Evolutionary conservation across 2,888 invertebrate species (phyloP).

Genomic region (Hirudinaria manillensis): DNA sequence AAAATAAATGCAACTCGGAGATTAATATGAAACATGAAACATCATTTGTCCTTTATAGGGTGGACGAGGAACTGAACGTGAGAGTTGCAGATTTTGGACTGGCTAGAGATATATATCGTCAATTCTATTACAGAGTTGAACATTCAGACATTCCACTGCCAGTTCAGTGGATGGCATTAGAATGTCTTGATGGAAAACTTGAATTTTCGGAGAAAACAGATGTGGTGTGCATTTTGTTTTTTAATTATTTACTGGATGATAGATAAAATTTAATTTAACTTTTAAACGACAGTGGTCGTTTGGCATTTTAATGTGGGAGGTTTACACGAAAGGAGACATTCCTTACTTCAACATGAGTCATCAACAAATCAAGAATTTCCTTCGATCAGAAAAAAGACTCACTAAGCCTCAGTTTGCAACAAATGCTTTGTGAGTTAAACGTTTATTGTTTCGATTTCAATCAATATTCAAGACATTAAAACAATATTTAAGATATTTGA

Average conservation of each 20-base stretch:
- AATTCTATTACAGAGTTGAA: slow-evolving; percentile 34
- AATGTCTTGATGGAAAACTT: slow-evolving; percentile 30
- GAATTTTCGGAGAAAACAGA: slow-evolving; percentile 36
- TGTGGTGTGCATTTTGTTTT: slow-evolving; percentile 31
- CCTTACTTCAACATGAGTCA: slow-evolving; percentile 17
- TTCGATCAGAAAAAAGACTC: slow-evolving; percentile 17
- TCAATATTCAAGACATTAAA: too few relatives aligned
- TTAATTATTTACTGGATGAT: not conserved
- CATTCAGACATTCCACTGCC: slow-evolving; percentile 34
- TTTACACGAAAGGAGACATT: slow-evolving; percentile 7
- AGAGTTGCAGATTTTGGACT: slow-evolving; percentile 38
- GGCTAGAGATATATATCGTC: slow-evolving; percentile 36
- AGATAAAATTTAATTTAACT: slow-evolving; percentile 2
- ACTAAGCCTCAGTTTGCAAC: slow-evolving; percentile 23
- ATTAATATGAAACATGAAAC: not conserved
- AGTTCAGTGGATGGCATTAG: slow-evolving; percentile 38
- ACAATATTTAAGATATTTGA: too few relatives aligned
- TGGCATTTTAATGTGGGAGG: slow-evolving; percentile 20
- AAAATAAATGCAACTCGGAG: too few relatives aligned
- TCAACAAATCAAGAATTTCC: not conserved
- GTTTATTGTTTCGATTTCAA: not conserved
- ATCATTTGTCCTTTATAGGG: slow-evolving; percentile 24
- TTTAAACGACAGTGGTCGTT: not conserved
- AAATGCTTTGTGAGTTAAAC: slow-evolving; percentile 12
- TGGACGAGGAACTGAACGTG: slow-evolving; percentile 32